Evolutionary conservation across 2,113 vertebrate species (phyloP).

Genomic region (Hippocampus guttulatus): DNA sequence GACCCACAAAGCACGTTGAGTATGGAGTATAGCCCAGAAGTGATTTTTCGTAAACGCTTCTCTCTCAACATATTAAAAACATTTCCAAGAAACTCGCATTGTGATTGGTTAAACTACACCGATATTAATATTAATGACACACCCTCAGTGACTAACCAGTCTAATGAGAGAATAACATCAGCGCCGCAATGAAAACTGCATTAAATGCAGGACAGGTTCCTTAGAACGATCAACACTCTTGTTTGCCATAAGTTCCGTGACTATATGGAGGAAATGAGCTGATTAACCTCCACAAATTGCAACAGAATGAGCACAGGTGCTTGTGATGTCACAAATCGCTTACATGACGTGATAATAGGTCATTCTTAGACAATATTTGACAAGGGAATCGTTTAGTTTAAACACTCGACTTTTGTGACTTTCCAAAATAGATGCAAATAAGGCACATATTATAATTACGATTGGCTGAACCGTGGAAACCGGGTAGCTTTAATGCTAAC

Average conservation of each 20-base stretch:
- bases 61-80: background rate
- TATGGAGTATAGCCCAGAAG: background rate
- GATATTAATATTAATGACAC: constrained; percentile 50
- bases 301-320: background rate
- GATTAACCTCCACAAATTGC: background rate
- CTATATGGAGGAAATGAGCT: background rate
- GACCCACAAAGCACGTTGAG: background rate
- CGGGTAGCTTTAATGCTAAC: background rate
- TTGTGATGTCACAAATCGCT: background rate
- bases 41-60: background rate
- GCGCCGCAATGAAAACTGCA: constrained; percentile 55
- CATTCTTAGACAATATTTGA: background rate
- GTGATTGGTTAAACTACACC: constrained; percentile 22
- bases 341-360: background rate
- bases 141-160: constrained; percentile 23
- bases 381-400: background rate
- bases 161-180: constrained; percentile 37
- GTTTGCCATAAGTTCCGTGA: background rate
- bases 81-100: background rate
- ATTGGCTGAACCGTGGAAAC: background rate
- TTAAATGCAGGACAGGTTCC: constrained; percentile 10
- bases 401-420: background rate
- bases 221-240: background rate
- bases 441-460: background rate
- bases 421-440: background rate